Base-by-base conservation (phyloP, 2,888 invertebrate species). In the Papilio gigon region DNA sequence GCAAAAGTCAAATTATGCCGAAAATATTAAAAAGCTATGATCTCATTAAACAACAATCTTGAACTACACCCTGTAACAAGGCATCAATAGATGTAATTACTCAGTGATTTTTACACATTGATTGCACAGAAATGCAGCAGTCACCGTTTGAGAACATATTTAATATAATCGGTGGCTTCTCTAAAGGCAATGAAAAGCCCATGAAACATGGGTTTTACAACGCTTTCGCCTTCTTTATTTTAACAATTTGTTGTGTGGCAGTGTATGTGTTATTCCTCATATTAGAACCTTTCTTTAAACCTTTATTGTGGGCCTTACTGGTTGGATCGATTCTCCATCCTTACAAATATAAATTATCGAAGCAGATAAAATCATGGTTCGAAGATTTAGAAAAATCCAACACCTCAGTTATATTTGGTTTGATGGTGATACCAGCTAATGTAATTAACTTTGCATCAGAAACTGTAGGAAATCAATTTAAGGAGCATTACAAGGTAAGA, bases 301-400 rank as follows among this genome's bases (percentile, higher is more conserved):
- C 99, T 0, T 87, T 99, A 65, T 93, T 99, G 76, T 99, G 99
- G 99, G 98, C 99, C 0, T 92, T 98, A 68, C 92, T 99, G 37
- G 97, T 98, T 78, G 99, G 99, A n/a, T 98, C 98, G 0, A 96
- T 98, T 44, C 93, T 99, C n/a, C 98, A 98, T 86, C 99, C 99
- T 0, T 96, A 98, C 80, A 99, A 99, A 86, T 94, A 95, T 71
- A 95, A 94, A 67, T 86, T 98, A 56, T 95, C 97, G 0, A 94
- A 94, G 70, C 91, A 94, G 71, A 93, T 97, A 25, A 95, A 96
- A 76, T 93, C 94, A 74, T 98, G 98, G 98, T 95, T 97, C 80
- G 93, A 94, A 78, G 89, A 92, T 65, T 83, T 96, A 50, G 95
- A 96, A 78, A 93, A 93, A 71, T 93, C 94, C 0, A 93, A 94